phyloP scores from a whole-genome alignment of 1,140 invertebrate species.

The Nixonia krombeini region DNA sequence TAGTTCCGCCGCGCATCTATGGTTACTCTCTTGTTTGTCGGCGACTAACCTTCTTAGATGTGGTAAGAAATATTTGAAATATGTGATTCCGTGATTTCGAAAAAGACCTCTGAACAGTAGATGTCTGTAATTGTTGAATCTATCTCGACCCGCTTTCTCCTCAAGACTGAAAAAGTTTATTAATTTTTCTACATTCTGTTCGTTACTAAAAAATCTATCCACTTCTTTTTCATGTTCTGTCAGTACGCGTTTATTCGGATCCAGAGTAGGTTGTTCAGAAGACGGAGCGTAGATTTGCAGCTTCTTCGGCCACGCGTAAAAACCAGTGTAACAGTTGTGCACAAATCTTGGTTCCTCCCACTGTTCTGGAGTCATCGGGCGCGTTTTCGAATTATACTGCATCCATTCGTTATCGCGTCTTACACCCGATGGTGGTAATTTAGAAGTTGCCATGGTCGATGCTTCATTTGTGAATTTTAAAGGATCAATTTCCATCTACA shows the following conservation, averaged over 20 bases:
- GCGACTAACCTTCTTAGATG: conserved; percentile 79
- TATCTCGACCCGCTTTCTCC: conserved; percentile 88
- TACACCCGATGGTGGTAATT: conserved; percentile 66
- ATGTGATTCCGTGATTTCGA: conserved; percentile 80
- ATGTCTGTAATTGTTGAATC: conserved; percentile 79
- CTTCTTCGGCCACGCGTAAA: conserved; percentile 85
- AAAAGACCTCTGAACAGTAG: conserved; percentile 86
- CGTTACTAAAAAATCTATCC: conserved; percentile 79
- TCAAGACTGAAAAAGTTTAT: conserved; percentile 85
- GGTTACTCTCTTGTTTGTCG: conserved; percentile 82
- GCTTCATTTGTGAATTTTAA: neutral
- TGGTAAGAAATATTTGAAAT: conserved; percentile 76
- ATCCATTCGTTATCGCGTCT: conserved; percentile 82
- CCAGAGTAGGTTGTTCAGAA: conserved; percentile 75
- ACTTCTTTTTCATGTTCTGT: conserved; percentile 77
- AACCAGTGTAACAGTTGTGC: conserved; percentile 82
- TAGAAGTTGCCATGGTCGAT: neutral
- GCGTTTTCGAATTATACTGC: conserved; percentile 77
- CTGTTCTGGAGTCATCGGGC: conserved; percentile 76
- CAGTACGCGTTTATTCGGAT: conserved; percentile 69
- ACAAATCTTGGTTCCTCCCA: conserved; percentile 83
- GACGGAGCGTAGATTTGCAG: conserved; percentile 77
- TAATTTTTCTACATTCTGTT: conserved; percentile 80
- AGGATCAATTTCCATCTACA: conserved; percentile 1
- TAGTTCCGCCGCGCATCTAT: conserved; percentile 89